Base-by-base conservation (phyloP, 2,797 vertebrate species). In the Oophaga sylvatica region DNA sequence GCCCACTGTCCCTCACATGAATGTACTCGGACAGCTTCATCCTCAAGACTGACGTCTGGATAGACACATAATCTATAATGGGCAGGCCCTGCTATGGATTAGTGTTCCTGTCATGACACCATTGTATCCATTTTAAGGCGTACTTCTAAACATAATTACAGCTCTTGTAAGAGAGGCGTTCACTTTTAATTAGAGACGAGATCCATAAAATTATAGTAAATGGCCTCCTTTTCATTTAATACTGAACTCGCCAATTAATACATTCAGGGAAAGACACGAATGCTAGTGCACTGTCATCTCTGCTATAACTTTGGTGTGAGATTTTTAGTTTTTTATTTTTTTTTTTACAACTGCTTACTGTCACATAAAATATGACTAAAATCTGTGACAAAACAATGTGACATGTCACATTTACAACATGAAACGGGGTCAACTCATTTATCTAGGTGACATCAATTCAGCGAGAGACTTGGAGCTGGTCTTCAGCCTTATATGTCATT, bases 1-100 rank as follows among this genome's bases (percentile, higher is more conserved):
- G 45, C 65, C 65, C 75, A 65, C 1, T 31, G 41, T 81, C 70
- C 67, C 68, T 85, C 57, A 88, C 60, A 81, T 67, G 63, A 85
- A 88, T 85, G 67, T 85, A 35, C 63, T 76, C 67, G 16, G 87
- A 88, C 77, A 35, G 81, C 68, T 81, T 80, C 59, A 71, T 63
- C 83, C 57, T 65, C 26, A 68, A 67, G 68, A 67, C 77, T 81
- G 77, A 85, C 35, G 82, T 80, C 65, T 88, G 31, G 60, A 80
- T 80, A 65, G 87, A 88, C 87, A 85, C 59, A 65, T 88, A 88
- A 85, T 88, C 87, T 41, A 88, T 88, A 88, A 75, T 81, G 62
- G 87, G 83, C 77, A 76, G 87, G 75, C 59, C 83, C 68, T 81
- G 83, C 78, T 88, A 85, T 88, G 76, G 87, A 88, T 88, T 85